Evolutionary conservation across 1,140 invertebrate species (phyloP).

Genomic region (Brachionus paranguensis): DNA sequence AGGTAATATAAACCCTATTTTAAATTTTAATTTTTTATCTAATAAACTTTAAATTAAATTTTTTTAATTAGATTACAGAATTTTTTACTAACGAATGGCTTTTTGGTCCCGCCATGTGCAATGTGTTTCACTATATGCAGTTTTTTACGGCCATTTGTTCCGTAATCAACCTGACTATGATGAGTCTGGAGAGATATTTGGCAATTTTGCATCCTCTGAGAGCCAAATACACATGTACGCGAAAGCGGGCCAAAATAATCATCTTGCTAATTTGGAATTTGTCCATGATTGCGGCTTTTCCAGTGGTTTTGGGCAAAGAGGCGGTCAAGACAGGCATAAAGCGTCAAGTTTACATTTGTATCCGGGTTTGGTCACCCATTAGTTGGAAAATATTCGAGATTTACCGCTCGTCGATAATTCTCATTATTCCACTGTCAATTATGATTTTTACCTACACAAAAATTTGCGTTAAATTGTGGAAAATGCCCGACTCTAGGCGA

Average conservation of each 20-base stretch:
- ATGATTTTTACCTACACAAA: constrained; percentile 65
- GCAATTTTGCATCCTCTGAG: constrained; percentile 80
- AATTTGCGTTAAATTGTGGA: constrained; percentile 65
- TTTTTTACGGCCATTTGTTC: constrained; percentile 70
- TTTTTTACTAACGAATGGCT: constrained; percentile 70
- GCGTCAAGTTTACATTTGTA: constrained; percentile 62
- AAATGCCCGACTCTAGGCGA: constrained; percentile 44
- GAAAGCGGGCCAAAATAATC: constrained; percentile 71
- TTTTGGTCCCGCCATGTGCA: constrained; percentile 67
- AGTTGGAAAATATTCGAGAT: constrained; percentile 63
- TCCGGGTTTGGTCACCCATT: constrained; percentile 58
- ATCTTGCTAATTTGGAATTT: constrained; percentile 76
- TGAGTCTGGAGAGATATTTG: constrained; percentile 81
- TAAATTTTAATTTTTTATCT: neutral
- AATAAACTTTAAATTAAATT: neutral
- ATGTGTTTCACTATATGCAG: constrained; percentile 69
- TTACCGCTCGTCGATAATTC: constrained; percentile 64
- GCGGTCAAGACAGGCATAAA: constrained; percentile 45
- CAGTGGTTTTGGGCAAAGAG: constrained; percentile 50
- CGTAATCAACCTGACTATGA: constrained; percentile 69
- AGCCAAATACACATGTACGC: constrained; percentile 68
- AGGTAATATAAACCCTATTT: constrained; percentile 57
- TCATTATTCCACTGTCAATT: constrained; percentile 62
- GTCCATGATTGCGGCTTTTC: constrained; percentile 62
- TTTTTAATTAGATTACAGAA: constrained; percentile 63